Conservation (phyloP, 2,888 invertebrate genomes). For the Boloria selene region DNA sequence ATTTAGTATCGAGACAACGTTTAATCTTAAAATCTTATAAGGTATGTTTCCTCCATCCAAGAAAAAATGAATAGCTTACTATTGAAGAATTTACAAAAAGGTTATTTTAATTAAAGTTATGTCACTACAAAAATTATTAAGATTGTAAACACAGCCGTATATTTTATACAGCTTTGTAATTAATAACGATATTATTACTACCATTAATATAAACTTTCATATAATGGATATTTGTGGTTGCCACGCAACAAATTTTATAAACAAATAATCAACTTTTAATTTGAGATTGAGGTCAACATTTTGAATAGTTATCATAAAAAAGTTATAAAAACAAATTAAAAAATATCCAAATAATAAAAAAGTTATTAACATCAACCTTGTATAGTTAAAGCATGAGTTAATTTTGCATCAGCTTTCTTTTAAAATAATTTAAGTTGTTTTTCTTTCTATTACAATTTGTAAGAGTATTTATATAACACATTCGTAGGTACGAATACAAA, state of each 20-base stretch:
- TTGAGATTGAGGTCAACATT: slow-evolving; percentile 29
- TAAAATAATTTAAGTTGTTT: not conserved
- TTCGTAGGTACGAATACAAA: no score
- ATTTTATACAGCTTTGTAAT: slow-evolving; percentile 14
- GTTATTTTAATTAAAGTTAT: slow-evolving; percentile 9
- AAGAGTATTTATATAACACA: no score
- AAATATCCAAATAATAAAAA: slow-evolving; percentile 32
- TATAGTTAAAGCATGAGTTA: not conserved
- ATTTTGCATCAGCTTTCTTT: not conserved
- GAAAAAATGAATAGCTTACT: not conserved
- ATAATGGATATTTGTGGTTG: slow-evolving; percentile 25
- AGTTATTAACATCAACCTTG: not conserved
- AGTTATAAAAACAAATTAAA: slow-evolving; percentile 38
- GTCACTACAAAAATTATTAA: slow-evolving; percentile 13
- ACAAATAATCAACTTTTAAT: slow-evolving; percentile 27
- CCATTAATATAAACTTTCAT: slow-evolving; percentile 27
- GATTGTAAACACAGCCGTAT: slow-evolving; percentile 1
- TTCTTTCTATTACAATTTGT: no score
- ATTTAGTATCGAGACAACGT: slow-evolving; percentile 21
- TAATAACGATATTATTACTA: slow-evolving; percentile 19
- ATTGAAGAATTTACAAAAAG: not conserved
- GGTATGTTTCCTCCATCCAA: not conserved
- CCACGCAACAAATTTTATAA: slow-evolving; percentile 22
- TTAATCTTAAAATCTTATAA: slow-evolving; percentile 25
- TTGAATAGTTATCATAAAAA: slow-evolving; percentile 40